These are phyloP conservation scores for Sminthurides aquaticus DNA, from an alignment of 2,888 invertebrate genomes.

Conservation along the genomic window DNA sequence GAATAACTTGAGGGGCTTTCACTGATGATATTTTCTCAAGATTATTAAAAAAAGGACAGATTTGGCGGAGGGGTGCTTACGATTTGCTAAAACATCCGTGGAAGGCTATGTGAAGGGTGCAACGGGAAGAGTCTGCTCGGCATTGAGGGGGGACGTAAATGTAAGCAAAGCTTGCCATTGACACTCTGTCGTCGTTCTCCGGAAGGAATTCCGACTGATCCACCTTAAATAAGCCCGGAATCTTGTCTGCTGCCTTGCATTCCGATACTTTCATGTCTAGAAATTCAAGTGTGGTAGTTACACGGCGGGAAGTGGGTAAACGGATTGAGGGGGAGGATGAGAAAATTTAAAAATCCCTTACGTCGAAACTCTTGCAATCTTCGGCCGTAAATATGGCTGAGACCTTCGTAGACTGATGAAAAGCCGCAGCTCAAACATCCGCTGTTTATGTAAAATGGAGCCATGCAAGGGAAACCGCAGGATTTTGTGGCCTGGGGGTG, in stretches of 20 bases:
- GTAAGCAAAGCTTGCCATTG: slow-evolving; percentile 20
- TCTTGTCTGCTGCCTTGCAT: slow-evolving; percentile 10
- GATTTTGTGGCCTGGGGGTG: slow-evolving; percentile 31
- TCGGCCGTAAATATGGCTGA: slow-evolving; percentile 34
- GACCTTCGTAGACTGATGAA: slow-evolving; percentile 37
- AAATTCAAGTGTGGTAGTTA: background rate
- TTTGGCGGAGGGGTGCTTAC: slow-evolving; percentile 19
- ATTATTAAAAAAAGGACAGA: background rate
- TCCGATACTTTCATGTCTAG: slow-evolving; percentile 24
- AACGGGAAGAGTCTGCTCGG: slow-evolving; percentile 21
- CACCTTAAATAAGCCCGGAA: slow-evolving; percentile 35
- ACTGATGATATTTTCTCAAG: background rate
- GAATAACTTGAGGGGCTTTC: slow-evolving; percentile 8
- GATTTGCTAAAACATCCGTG: slow-evolving; percentile 39
- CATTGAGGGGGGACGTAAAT: slow-evolving; percentile 23
- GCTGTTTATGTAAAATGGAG: slow-evolving; percentile 37
- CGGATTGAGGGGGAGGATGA: too few relatives aligned
- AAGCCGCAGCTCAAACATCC: slow-evolving; percentile 38
- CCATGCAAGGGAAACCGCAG: slow-evolving; percentile 36
- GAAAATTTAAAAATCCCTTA: too few relatives aligned
- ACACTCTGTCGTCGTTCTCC: slow-evolving; percentile 26
- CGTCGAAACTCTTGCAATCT: slow-evolving; percentile 25
- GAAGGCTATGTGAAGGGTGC: slow-evolving; percentile 38
- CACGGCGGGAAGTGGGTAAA: too few relatives aligned
- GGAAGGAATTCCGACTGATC: slow-evolving; percentile 39